Percentiles rank a stretch among this genome's conserved stretches.
Conservation (phyloP, 2,888 invertebrate species). For the Cenopis cana region DNA sequence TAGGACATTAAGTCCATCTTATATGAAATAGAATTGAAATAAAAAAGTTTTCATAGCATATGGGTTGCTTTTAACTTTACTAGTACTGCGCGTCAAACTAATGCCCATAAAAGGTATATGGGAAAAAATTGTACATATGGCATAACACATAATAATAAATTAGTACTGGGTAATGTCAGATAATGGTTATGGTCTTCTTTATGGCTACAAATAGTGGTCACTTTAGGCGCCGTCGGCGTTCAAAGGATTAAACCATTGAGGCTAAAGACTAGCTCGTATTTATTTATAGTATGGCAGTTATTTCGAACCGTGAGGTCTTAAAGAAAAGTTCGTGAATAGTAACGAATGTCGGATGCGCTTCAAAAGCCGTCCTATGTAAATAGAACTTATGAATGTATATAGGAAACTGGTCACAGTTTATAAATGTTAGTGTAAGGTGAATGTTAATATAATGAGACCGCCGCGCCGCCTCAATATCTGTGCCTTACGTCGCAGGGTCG, state of each 20-base stretch:
- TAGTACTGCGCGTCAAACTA: not conserved
- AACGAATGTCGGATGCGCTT: constrained; percentile 6
- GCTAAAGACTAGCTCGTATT: constrained; percentile 24
- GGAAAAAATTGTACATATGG: not conserved
- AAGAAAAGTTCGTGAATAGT: not conserved
- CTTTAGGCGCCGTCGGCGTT: constrained; percentile 1
- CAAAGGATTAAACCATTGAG: constrained; percentile 11
- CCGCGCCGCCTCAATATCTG: constrained; percentile 17
- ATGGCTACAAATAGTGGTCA: not conserved
- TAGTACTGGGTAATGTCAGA: not conserved
- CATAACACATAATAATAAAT: not conserved
- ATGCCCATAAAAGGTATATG: not conserved
- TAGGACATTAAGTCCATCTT: not conserved
- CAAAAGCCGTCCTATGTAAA: constrained; percentile 42
- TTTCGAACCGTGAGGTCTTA: too few species aligned
- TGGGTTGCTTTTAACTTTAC: not conserved
- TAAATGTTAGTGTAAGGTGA: constrained; percentile 16
- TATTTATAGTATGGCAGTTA: too few species aligned
- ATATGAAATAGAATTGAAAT: not conserved
- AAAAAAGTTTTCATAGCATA: not conserved
- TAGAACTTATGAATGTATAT: constrained; percentile 5
- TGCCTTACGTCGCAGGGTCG: constrained; percentile 19
- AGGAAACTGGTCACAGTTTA: constrained; percentile 1
- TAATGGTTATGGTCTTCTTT: not conserved
- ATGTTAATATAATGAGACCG: constrained; percentile 12